Evolutionary conservation across 1,140 invertebrate species (phyloP), one percentile per base, ranked within the genome.

Genomic region (Dolichoris vasculosae): DNA sequence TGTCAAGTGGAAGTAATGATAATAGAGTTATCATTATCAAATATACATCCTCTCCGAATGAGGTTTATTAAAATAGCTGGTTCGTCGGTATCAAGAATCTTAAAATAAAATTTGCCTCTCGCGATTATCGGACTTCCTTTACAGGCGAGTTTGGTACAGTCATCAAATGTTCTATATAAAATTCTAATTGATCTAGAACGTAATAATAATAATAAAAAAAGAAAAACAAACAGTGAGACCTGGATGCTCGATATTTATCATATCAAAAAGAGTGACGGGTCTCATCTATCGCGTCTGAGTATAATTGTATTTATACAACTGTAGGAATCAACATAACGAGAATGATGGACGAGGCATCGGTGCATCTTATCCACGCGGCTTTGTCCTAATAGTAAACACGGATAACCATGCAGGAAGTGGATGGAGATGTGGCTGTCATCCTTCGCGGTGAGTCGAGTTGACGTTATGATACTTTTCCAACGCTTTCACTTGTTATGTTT

Each of bases 391-490:
- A 77, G 35, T 48, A 48, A 55, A 77, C 48, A 51, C 13, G 15
- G 30, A 35, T n/a, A 63, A 63, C 67, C 71, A 80, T 81, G 84
- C 67, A 81, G 69, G 59, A 55, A 59, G 15, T 84, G 32, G 51
- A 43, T 30, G 69, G 64, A 43, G 77, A 85, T n/a, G 51, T 81
- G 6, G 78, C 77, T n/a, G 55, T 26, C 7, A 35, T 85, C 40
- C 69, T 85, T 9, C 77, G 69, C 30, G 84, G 84, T 85, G 69
- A 85, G 84, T 80, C 38, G 23, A n/a, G 13, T 35, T 6, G 9
- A 15, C 30, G 30, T 67, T 46, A 40, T n/a, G 38, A 46, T 46
- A n/a, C 71, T 46, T 46, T 48, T 26, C 55, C 55, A 46, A 46
- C 0, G n/a, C 13, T 75, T 43, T 17, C 30, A 1, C 20, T 48